Percentiles rank a stretch among this genome's conserved stretches.
These are phyloP conservation scores for Tortrix viridana DNA, from an alignment of 2,888 invertebrate species.

Conservation along the genomic window DNA sequence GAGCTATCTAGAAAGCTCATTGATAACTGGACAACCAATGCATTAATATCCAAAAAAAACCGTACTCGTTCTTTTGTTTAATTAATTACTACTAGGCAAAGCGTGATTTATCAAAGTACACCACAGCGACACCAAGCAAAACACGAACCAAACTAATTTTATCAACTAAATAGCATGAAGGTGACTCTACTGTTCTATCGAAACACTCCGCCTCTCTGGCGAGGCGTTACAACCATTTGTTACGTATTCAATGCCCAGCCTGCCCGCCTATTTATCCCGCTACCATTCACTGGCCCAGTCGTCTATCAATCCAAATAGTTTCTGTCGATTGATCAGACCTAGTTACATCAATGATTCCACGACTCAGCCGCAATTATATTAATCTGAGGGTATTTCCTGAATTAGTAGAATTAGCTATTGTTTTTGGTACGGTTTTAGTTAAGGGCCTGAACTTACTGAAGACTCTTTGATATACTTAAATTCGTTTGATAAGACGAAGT, in stretches of 20 bases:
- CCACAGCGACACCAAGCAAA: too few relatives aligned
- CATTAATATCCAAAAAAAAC: too few relatives aligned
- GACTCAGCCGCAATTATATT: slow-evolving; percentile 39
- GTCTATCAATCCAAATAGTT: slow-evolving; percentile 64
- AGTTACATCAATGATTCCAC: slow-evolving; percentile 41
- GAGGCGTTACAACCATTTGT: slow-evolving; percentile 67
- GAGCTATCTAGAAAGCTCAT: too few relatives aligned
- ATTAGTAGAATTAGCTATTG: neutral
- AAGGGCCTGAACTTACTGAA: neutral
- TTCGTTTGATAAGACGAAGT: too few relatives aligned
- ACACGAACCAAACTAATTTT: too few relatives aligned
- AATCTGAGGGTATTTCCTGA: slow-evolving; percentile 40
- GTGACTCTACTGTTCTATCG: slow-evolving; percentile 16
- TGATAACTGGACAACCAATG: too few relatives aligned
- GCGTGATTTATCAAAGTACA: too few relatives aligned
- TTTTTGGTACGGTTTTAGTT: neutral
- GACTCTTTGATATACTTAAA: too few relatives aligned
- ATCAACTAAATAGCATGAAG: neutral
- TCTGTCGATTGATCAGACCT: slow-evolving; percentile 62
- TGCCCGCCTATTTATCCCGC: slow-evolving; percentile 65
- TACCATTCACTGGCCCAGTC: slow-evolving; percentile 63
- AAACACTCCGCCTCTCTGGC: slow-evolving; percentile 29
- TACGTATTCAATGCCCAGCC: slow-evolving; percentile 66
- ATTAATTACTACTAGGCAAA: too few relatives aligned
- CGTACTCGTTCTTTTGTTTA: too few relatives aligned